Evolutionary conservation across 2,797 vertebrate genomes (phyloP).

Genomic region (Lepilemur septentrionalis): DNA sequence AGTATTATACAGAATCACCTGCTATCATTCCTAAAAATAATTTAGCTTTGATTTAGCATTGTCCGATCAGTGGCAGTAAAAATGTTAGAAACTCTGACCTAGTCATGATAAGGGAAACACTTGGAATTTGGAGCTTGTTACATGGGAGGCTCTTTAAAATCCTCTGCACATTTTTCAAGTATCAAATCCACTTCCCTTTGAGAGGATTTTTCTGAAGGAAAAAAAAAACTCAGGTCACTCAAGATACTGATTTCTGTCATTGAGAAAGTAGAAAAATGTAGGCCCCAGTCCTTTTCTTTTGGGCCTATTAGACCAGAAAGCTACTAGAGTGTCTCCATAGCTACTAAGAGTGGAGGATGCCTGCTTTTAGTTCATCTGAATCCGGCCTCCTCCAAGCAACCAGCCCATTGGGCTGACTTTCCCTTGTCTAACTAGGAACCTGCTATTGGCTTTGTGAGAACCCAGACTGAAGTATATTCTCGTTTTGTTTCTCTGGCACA

Average conservation of each 20-base stretch:
- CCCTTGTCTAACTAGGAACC: conserved; percentile 9
- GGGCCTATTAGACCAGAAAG: neutral
- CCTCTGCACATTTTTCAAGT: neutral
- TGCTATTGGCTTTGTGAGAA: neutral
- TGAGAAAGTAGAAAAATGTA: neutral
- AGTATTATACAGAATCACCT: neutral
- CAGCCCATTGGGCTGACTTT: neutral
- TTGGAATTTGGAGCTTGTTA: neutral
- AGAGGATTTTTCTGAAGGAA: neutral
- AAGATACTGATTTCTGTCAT: neutral
- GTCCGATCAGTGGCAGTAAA: neutral
- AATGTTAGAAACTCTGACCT: neutral
- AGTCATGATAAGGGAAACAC: neutral
- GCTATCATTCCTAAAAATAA: neutral
- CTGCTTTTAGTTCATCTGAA: neutral
- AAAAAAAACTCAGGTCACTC: neutral
- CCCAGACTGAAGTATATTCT: conserved; percentile 54
- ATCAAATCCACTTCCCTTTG: conserved; percentile 21
- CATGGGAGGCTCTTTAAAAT: neutral
- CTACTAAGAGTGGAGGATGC: neutral
- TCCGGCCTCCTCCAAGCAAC: neutral
- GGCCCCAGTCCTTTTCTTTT: neutral
- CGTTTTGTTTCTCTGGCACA: conserved; percentile 79
- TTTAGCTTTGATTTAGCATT: neutral
- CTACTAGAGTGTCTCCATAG: neutral